Percentiles rank a stretch among this genome's conserved stretches.
Conservation (phyloP, 2,888 invertebrate genomes). For the Cheilosia urbana region DNA sequence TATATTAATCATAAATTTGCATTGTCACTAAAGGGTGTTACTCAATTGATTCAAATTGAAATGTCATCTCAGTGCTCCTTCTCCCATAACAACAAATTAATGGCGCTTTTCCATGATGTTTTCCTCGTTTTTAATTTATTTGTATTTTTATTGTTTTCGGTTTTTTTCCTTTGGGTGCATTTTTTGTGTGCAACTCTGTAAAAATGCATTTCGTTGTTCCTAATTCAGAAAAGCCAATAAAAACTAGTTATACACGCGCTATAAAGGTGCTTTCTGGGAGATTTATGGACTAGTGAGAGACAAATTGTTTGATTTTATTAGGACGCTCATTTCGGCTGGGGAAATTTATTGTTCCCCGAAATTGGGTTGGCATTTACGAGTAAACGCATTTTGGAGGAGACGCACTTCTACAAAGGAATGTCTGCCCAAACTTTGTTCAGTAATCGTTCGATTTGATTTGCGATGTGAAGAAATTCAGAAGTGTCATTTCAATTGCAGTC, state of each 20-base stretch:
- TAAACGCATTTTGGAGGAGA: not conserved
- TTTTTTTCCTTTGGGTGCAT: not conserved
- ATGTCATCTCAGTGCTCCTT: conserved; percentile 9
- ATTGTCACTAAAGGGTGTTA: conserved; percentile 36
- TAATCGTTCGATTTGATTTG: too few relatives aligned
- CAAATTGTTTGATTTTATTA: conserved; percentile 43
- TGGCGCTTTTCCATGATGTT: conserved; percentile 20
- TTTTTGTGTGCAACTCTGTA: not conserved
- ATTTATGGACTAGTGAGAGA: conserved; percentile 43
- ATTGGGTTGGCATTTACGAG: conserved; percentile 58
- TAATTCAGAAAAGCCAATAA: conserved; percentile 17
- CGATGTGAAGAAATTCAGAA: too few relatives aligned
- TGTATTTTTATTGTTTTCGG: conserved; percentile 19
- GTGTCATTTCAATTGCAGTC: too few relatives aligned
- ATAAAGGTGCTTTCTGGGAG: conserved; percentile 22
- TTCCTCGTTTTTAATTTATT: not conserved
- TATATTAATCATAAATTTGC: conserved; percentile 8
- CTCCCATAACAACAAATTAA: conserved; percentile 42
- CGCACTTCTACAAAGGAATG: not conserved
- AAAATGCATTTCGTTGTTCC: conserved; percentile 15
- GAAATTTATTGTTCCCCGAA: conserved; percentile 30
- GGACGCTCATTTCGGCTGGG: not conserved
- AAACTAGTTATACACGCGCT: conserved; percentile 32
- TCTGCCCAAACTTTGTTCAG: too few relatives aligned
- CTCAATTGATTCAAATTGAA: conserved; percentile 25